Percentiles rank a stretch among this genome's conserved stretches.
Evolutionary conservation across 1,140 invertebrate genomes (phyloP).

Genomic region (Calliopsis andreniformis): DNA sequence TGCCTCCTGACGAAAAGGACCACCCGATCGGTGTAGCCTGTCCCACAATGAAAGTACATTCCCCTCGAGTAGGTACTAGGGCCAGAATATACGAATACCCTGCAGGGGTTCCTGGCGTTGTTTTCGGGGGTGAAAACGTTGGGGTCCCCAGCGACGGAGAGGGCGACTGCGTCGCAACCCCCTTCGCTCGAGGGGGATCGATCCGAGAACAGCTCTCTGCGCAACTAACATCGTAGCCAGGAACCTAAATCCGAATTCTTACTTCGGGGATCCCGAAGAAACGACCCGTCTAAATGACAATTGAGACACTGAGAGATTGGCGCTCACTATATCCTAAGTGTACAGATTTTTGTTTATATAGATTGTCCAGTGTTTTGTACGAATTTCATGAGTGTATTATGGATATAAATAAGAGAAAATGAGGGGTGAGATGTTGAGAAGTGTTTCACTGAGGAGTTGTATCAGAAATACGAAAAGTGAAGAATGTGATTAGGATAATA

Average conservation of each 20-base stretch:
- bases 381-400: too few relatives aligned
- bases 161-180: slow-evolving; percentile 67
- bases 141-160: slow-evolving; percentile 58
- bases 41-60: slow-evolving; percentile 44
- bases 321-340: too few relatives aligned
- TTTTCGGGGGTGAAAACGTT: slow-evolving; percentile 64
- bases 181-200: slow-evolving; percentile 72
- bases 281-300: slow-evolving; percentile 24
- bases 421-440: too few relatives aligned
- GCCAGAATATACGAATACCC: slow-evolving; percentile 24
- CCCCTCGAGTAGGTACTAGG: slow-evolving; percentile 53
- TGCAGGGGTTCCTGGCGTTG: slow-evolving; percentile 60
- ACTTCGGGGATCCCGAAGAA: slow-evolving; percentile 43
- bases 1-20: slow-evolving; percentile 19
- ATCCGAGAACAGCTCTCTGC: slow-evolving; percentile 67
- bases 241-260: slow-evolving; percentile 64
- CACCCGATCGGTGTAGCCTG: slow-evolving; percentile 10
- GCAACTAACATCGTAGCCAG: slow-evolving; percentile 50
- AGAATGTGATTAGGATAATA: too few relatives aligned
- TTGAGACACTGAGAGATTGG: slow-evolving; percentile 2
- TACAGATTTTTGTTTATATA: too few relatives aligned
- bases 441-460: too few relatives aligned
- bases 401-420: too few relatives aligned
- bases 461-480: too few relatives aligned
- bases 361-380: too few relatives aligned